phyloP scores from a whole-genome alignment of 2,888 invertebrate genomes.

The Pelosia muscerda region DNA sequence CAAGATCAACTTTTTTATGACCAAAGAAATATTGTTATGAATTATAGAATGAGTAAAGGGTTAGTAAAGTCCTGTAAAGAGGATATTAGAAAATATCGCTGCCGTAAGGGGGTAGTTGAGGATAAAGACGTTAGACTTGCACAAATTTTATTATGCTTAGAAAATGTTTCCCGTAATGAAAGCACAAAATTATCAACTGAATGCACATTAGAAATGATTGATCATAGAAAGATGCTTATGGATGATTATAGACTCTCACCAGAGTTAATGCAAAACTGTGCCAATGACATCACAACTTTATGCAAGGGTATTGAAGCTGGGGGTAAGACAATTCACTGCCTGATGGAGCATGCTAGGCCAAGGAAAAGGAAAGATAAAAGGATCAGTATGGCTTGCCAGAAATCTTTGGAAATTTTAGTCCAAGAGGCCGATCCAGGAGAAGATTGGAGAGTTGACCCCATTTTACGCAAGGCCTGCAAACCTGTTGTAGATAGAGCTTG shows the following conservation, averaged over 20 bases:
- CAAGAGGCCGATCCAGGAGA: constrained; percentile 97
- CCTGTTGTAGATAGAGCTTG: constrained; percentile 94
- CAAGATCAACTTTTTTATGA: constrained; percentile 93
- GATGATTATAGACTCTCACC: constrained; percentile 97
- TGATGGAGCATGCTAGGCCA: constrained; percentile 95
- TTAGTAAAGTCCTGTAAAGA: constrained; percentile 95
- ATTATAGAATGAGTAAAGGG: constrained; percentile 96
- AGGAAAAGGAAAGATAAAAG: constrained; percentile 88
- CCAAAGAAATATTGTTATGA: constrained; percentile 95
- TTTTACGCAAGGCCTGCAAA: constrained; percentile 94
- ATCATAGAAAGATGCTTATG: constrained; percentile 96
- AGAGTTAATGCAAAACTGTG: constrained; percentile 95
- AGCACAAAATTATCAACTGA: constrained; percentile 91
- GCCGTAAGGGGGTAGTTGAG: constrained; percentile 93
- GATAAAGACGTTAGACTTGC: constrained; percentile 95
- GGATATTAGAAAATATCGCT: constrained; percentile 95
- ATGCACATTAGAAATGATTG: constrained; percentile 95
- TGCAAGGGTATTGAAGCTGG: constrained; percentile 93
- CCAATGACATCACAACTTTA: constrained; percentile 92
- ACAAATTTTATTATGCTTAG: constrained; percentile 96
- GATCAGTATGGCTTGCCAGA: constrained; percentile 90
- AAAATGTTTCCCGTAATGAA: constrained; percentile 91
- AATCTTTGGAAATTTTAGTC: constrained; percentile 92
- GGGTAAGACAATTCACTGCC: constrained; percentile 97
- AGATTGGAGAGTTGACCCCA: constrained; percentile 98